Base-by-base conservation (phyloP, 1,140 invertebrate species). In the Drosophila nigromelanica region DNA sequence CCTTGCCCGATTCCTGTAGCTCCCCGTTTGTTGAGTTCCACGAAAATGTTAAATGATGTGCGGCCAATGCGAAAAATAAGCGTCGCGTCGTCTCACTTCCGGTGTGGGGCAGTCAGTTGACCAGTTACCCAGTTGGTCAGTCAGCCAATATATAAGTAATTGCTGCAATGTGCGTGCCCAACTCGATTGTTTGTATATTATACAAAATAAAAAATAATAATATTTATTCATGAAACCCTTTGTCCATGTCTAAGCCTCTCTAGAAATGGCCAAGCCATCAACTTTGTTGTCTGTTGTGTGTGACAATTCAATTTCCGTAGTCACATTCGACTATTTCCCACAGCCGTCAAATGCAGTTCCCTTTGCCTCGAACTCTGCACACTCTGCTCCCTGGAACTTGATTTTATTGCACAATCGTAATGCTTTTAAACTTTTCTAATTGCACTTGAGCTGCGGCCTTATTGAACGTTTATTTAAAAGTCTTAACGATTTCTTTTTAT, bases 111-210 rank as follows among this genome's bases (percentile, higher is more conserved):
- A 51, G 72, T 56, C 78, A 56, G 80, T 59, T 59, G 73, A 69
- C 40, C 74, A 52, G 56, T 52, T 52, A 68, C 61, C 68, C 58
- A 59, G 69, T 66, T 69, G 60, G 77, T 63, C 76, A 76, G 59
- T 76, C 60, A 54, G 70, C 47, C 76, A 83, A 66, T 56, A 64
- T 58, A 55, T 78, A 73, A 58, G 67, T 78, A 82, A 82, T 87
- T 69, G 68, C 61, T 81, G 48, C 78, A 87, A 87, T 86, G 82
- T 87, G 71, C 82, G 75, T 87, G 82, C 71, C 45, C 52, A 51
- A 30, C 62, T 59, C 72, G 62, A 58, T 15, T 61, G 47, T 78
- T 82, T 86, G 75, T 63, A 67, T 73, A 87, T 86, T 82, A 87
- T 81, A 62, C 58, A 69, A 66, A 63, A 15, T 30, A 77, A 27